Conservation (phyloP, 2,888 invertebrate genomes). For the Fragum whitleyi region DNA sequence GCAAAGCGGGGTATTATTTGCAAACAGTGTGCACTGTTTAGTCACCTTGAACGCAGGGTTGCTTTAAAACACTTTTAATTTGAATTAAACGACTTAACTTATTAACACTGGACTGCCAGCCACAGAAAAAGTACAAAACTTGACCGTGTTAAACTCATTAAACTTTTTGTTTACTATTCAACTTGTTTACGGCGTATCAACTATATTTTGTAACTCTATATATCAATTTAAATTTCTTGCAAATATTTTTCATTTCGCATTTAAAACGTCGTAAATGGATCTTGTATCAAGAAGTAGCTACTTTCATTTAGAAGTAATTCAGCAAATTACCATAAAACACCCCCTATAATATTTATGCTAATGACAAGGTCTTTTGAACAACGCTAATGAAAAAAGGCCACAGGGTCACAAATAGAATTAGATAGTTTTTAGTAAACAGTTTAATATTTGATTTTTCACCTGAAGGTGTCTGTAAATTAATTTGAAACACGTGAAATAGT, state of each 20-base stretch:
- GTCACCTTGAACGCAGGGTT: too few relatives aligned
- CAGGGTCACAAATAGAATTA: neutral
- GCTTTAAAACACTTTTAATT: too few relatives aligned
- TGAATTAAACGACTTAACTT: too few relatives aligned
- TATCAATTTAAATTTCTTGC: too few relatives aligned
- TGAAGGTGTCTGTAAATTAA: neutral
- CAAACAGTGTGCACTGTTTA: too few relatives aligned
- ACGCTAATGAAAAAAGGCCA: neutral
- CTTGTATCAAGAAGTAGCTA: too few relatives aligned
- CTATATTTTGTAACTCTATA: neutral
- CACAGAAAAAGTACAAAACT: neutral
- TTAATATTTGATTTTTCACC: neutral
- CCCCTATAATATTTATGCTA: constrained; percentile 2
- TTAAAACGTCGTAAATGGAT: too few relatives aligned
- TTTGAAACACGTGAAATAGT: neutral
- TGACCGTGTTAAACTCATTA: neutral
- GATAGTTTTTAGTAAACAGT: neutral
- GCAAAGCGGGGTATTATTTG: too few relatives aligned
- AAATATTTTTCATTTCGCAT: too few relatives aligned
- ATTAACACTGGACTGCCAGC: too few relatives aligned
- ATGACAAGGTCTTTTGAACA: neutral
- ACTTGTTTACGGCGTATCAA: neutral
- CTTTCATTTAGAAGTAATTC: too few relatives aligned
- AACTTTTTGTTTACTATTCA: neutral
- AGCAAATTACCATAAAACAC: neutral